Evolutionary conservation across 30 jellyfish, hydroid and myxozoan genomes (phyloP), one percentile per base, ranked within the genome.

Genomic region (Mastigias papua): DNA sequence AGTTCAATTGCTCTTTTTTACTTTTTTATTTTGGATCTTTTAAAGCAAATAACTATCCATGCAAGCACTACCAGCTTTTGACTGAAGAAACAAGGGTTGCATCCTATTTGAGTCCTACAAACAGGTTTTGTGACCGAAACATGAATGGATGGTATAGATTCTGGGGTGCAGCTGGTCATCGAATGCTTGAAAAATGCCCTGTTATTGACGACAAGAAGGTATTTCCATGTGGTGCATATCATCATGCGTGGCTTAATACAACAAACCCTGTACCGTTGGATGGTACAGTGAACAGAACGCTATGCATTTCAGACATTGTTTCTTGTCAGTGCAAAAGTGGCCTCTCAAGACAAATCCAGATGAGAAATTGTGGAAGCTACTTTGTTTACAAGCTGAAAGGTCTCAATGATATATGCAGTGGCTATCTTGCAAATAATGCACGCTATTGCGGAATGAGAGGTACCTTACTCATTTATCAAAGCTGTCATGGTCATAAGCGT

Each of bases 161-260:
- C 25, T 66, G 78, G 78, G 78, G 78, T 66, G 78, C 8, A 28
- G 78, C 78, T 66, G 78, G 78, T 4, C 46, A 66, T 30, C 20
- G 78, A 28, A 66, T 66, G 78, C 51, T 66, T 26, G 78, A 66
- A 13, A 28, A 66, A 26, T 66, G 78, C 48, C 78, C 78, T 16
- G 20, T 16, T 3, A 26, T 30, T 13, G 69, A 57, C 23, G 78
- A 32, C 7, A 46, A 28, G 25, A 21, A 3, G 0, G 0, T 66
- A 0, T 66, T 66, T 48, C 16, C 15, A 5, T 66, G 78, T 0
- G 78, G 78, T 0, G 37, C 78, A 15, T 66, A 66, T 48, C 7
- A 66, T 30, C 78, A 66, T 16, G 78, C 48, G 5, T 66, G 78
- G 78, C 78, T 66, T 11, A 66, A 66, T 30, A 20, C 48, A 20